Evolutionary conservation across 1,140 invertebrate genomes (phyloP).

Genomic region (Aphaenogaster rudis): DNA sequence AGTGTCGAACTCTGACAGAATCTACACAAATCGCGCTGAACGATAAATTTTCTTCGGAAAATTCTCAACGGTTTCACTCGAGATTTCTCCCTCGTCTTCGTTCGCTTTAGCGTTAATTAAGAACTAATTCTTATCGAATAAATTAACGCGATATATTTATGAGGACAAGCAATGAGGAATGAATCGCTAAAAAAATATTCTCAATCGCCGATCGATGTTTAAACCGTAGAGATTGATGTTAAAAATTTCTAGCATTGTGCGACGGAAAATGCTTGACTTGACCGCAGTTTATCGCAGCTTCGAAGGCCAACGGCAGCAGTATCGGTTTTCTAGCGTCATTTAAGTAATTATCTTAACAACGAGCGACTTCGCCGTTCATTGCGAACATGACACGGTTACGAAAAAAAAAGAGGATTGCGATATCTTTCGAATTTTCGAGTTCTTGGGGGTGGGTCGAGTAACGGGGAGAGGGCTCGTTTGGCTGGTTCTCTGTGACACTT

Average conservation of each 20-base stretch:
- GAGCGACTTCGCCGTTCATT: neutral
- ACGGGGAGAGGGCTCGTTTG: neutral
- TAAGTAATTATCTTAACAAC: neutral
- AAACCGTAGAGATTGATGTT: neutral
- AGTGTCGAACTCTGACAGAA: neutral
- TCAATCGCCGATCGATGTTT: neutral
- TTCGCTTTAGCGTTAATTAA: neutral
- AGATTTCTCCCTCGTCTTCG: neutral
- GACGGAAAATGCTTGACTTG: neutral
- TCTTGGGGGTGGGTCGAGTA: neutral
- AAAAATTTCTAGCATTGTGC: neutral
- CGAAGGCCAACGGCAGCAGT: neutral
- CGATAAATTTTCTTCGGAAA: neutral
- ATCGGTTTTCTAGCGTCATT: neutral
- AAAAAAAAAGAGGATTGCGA: neutral
- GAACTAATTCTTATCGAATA: neutral
- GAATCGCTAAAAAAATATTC: neutral
- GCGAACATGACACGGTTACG: neutral
- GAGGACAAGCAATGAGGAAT: neutral
- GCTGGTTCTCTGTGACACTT: slow-evolving; percentile 73
- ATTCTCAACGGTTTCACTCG: neutral
- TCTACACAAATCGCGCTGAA: neutral
- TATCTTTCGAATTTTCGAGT: neutral
- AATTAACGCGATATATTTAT: slow-evolving; percentile 1
- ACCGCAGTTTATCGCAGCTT: slow-evolving; percentile 11